A percentile compares a stretch with the other conserved stretches of the same genome.
These are phyloP conservation scores for Zosterops lateralis DNA, from an alignment of 2,113 vertebrate species.

Conservation along the genomic window DNA sequence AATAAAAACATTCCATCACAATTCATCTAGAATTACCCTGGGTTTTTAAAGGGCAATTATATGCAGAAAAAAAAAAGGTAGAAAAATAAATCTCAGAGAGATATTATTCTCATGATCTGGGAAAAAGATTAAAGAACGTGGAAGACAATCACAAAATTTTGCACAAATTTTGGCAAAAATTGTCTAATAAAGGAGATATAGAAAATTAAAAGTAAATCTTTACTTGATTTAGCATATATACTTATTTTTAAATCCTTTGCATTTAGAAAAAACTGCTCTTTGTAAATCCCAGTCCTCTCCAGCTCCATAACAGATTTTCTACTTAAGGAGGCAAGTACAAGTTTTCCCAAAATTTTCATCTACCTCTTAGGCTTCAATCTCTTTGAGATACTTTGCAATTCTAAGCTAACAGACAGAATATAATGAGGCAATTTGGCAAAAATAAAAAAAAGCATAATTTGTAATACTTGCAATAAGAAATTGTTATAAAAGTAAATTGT, in stretches of 20 bases:
- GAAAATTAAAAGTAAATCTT: neutral
- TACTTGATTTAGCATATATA: neutral
- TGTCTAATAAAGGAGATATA: neutral
- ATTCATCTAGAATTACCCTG: neutral
- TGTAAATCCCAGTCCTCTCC: neutral
- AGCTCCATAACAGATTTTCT: neutral
- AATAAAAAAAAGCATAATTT: neutral
- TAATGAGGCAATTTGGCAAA: neutral
- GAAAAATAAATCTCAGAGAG: neutral
- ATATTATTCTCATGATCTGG: neutral
- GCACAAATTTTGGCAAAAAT: neutral
- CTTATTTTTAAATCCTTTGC: neutral
- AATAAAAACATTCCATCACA: neutral
- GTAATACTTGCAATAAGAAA: neutral
- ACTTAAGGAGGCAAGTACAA: neutral
- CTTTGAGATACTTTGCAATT: neutral
- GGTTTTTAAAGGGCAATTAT: neutral
- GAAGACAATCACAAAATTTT: neutral
- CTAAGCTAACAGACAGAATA: neutral
- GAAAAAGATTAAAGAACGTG: neutral
- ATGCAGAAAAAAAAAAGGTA: neutral
- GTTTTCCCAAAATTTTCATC: neutral
- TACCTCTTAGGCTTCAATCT: neutral
- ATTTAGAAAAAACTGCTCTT: neutral
- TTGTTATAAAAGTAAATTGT: neutral